Evolutionary conservation across 2,888 invertebrate species (phyloP).

Genomic region (Tetragonisca angustula): DNA sequence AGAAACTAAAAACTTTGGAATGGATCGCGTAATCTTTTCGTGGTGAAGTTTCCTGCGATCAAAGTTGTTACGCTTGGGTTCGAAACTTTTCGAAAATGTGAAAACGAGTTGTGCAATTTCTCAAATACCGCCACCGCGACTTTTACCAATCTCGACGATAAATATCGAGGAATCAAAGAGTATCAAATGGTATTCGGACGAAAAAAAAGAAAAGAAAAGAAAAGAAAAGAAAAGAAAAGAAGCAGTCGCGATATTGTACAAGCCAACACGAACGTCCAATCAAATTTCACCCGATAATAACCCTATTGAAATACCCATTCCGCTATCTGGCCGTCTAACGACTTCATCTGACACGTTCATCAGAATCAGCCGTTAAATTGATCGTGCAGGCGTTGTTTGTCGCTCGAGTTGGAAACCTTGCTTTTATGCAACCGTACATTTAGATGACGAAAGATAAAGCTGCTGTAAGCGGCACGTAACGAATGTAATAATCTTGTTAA

Average conservation of each 20-base stretch:
- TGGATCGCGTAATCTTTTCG: neutral
- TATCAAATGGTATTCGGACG: neutral
- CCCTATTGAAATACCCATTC: conserved; percentile 11
- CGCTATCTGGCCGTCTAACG: conserved; percentile 23
- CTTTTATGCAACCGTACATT: conserved; percentile 55
- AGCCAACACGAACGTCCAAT: neutral
- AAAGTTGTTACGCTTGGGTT: too few relatives aligned
- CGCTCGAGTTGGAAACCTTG: conserved; percentile 33
- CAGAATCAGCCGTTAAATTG: conserved; percentile 55
- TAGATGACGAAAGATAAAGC: conserved; percentile 60
- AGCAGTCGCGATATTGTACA: neutral
- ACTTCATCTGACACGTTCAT: conserved; percentile 48
- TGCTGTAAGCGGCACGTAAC: conserved; percentile 42
- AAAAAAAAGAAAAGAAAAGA: too few relatives aligned
- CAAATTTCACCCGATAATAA: conserved; percentile 33
- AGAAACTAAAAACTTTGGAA: neutral
- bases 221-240: too few relatives aligned
- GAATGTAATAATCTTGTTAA: conserved; percentile 63
- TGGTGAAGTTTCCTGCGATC: too few relatives aligned
- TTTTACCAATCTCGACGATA: neutral
- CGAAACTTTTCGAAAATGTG: too few relatives aligned
- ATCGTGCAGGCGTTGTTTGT: conserved; percentile 58
- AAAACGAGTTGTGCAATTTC: too few relatives aligned
- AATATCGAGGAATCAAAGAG: neutral
- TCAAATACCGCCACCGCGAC: neutral